Evolutionary conservation across 2,888 invertebrate species (phyloP).

Genomic region (Tinea semifulvella): DNA sequence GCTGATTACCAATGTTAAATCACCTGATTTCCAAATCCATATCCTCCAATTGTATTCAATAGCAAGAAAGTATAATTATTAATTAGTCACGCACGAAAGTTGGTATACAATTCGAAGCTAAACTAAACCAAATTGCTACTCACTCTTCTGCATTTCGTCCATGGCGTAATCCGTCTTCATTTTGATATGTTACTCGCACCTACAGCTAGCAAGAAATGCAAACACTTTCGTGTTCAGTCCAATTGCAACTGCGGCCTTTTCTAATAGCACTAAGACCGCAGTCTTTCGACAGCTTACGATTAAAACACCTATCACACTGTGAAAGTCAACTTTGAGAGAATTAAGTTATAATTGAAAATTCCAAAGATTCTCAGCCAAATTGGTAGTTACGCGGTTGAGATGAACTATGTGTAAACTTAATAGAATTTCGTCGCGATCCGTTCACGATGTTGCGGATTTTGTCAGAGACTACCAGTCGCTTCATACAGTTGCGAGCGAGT

Average conservation of each 20-base stretch:
- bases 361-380: slow-evolving; percentile 27
- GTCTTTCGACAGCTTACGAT: slow-evolving; percentile 35
- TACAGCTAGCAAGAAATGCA: slow-evolving; percentile 16
- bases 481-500: slow-evolving; percentile 15
- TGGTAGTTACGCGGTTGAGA: slow-evolving; percentile 19
- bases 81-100: neutral
- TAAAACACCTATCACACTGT: slow-evolving; percentile 29
- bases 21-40: no score
- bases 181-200: slow-evolving; percentile 23
- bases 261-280: slow-evolving; percentile 34
- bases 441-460: slow-evolving; percentile 6
- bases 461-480: slow-evolving; percentile 17
- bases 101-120: neutral
- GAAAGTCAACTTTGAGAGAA: slow-evolving; percentile 35
- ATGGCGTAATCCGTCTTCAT: slow-evolving; percentile 66
- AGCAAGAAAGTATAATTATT: neutral
- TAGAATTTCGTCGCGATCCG: neutral
- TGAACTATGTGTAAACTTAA: no score
- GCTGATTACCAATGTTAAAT: no score
- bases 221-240: slow-evolving; percentile 43
- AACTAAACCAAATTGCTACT: slow-evolving; percentile 27
- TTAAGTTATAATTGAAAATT: slow-evolving; percentile 42
- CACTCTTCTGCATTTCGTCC: slow-evolving; percentile 64
- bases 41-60: no score
- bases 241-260: slow-evolving; percentile 29